These are phyloP conservation scores for Cygnus olor DNA, from an alignment of 2,797 vertebrate genomes.

Conservation along the genomic window DNA sequence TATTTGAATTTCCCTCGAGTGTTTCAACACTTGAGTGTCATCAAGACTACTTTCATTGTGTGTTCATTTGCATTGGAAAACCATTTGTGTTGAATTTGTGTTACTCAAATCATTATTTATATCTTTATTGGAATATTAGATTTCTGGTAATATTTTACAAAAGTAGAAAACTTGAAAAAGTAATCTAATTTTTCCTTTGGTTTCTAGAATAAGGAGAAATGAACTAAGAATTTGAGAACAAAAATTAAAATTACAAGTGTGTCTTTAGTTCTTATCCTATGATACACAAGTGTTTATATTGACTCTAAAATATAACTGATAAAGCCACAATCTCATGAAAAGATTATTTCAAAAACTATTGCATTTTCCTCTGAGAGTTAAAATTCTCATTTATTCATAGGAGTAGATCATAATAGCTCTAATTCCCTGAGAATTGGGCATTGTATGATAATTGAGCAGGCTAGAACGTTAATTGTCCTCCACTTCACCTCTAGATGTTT, in stretches of 20 bases:
- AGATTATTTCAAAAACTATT: slow-evolving; percentile 75
- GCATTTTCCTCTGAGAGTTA: slow-evolving; percentile 66
- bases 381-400: slow-evolving; percentile 74
- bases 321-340: slow-evolving; percentile 74
- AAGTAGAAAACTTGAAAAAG: slow-evolving; percentile 15
- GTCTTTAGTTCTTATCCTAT: slow-evolving; percentile 51
- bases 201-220: slow-evolving; percentile 36
- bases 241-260: slow-evolving; percentile 43
- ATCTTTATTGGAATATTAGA: not conserved
- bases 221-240: not conserved
- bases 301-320: slow-evolving; percentile 66
- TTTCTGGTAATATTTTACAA: not conserved
- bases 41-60: not conserved
- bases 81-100: not conserved
- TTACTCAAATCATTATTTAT: not conserved
- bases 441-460: slow-evolving; percentile 75
- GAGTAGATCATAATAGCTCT: slow-evolving; percentile 67
- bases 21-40: not conserved
- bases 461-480: slow-evolving; percentile 74
- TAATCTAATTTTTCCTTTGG: slow-evolving; percentile 25
- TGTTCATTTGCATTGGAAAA: slow-evolving; percentile 11
- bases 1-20: slow-evolving; percentile 1
- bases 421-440: slow-evolving; percentile 76
- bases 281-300: slow-evolving; percentile 57
- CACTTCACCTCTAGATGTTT: slow-evolving; percentile 78